Conservation (phyloP, 2,888 invertebrate genomes). For the Clunio marinus region DNA sequence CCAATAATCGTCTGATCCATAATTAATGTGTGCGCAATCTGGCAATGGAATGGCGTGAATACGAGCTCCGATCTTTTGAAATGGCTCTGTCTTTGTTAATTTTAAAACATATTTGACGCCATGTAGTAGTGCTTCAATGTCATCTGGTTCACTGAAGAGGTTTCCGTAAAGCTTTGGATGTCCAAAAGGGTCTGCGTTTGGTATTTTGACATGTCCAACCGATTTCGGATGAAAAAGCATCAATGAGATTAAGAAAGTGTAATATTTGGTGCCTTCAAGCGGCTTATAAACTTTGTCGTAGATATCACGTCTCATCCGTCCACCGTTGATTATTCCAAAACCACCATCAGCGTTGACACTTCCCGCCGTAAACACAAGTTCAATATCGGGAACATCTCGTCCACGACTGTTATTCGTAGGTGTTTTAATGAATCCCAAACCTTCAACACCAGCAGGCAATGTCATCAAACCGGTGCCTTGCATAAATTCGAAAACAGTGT, state of each 20-base stretch:
- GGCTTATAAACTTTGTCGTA: constrained; percentile 54
- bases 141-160: constrained; percentile 53
- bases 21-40: constrained; percentile 53
- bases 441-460: constrained; percentile 55
- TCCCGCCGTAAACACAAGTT: constrained; percentile 57
- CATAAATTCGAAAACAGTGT: constrained; percentile 9
- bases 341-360: constrained; percentile 56
- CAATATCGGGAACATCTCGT: constrained; percentile 51
- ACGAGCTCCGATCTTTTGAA: constrained; percentile 57
- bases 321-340: constrained; percentile 51
- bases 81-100: constrained; percentile 54
- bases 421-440: constrained; percentile 56
- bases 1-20: constrained; percentile 51
- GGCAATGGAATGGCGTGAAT: constrained; percentile 55
- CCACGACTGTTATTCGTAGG: constrained; percentile 44
- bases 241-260: constrained; percentile 57
- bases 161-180: constrained; percentile 61
- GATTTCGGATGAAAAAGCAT: constrained; percentile 68
- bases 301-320: constrained; percentile 53
- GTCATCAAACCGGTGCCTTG: constrained; percentile 46
- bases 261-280: constrained; percentile 53
- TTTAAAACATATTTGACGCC: constrained; percentile 55
- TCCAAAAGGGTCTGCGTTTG: constrained; percentile 56
- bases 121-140: constrained; percentile 55
- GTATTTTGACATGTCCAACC: constrained; percentile 59